Base-by-base conservation (phyloP, 2,888 invertebrate species). In the Xestia c-nigrum region DNA sequence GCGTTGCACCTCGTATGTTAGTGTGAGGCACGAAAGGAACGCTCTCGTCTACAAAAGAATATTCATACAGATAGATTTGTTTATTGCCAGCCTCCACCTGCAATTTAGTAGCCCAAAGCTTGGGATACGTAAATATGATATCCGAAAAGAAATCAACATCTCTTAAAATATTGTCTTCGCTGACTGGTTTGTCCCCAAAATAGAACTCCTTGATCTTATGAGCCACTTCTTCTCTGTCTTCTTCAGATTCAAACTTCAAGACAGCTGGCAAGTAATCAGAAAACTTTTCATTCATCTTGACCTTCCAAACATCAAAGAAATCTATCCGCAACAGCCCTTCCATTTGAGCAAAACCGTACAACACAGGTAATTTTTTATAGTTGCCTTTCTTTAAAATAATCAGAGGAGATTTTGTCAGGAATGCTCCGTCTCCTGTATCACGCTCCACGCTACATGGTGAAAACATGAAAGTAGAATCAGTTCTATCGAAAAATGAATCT, bases 201-300 rank as follows among this genome's bases (percentile, higher is more conserved):
- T 43, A 43, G 9, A 43, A 9, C 43, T 47, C n/a, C 4, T 55
- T 55, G n/a, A 55, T n/a, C 10, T 55, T 4, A 12, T 55, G n/a
- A n/a, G 55, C 55, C n/a, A n/a, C 10, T 12, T n/a, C 55, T 55
- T 55, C 55, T 55, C n/a, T 55, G 5, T 55, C 55, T 55, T n/a
- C n/a, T n/a, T 55, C 55, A n/a, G 55, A 55, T 55, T 55, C n/a
- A 55, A 55, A 55, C 55, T 55, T n/a, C n/a, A 55, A n/a, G 55
- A n/a, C 55, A 55, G n/a, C n/a, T 55, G 55, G 55, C 5, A 55
- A n/a, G n/a, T n/a, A 55, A 55, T 55, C 55, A 1, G n/a, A 55
- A n/a, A n/a, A 55, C 12, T 55, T 55, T 0, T n/a, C 55, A n/a
- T 55, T 55, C 55, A 55, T 55, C 10, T 1, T 55, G n/a, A n/a